Evolutionary conservation across 2,113 vertebrate genomes (phyloP).

Genomic region (Phainopepla nitens): DNA sequence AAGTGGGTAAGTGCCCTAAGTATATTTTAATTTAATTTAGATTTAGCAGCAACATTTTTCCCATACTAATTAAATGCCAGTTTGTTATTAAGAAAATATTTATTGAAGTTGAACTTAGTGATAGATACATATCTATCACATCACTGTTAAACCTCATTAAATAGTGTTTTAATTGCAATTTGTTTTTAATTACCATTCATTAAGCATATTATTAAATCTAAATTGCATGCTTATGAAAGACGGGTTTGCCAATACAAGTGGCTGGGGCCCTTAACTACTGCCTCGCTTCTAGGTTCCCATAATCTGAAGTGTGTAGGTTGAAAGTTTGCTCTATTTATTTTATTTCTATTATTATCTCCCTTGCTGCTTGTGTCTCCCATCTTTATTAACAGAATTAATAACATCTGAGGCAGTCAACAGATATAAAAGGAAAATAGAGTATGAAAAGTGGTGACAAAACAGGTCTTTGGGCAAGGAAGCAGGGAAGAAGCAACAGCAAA

Average conservation of each 20-base stretch:
- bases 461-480: not conserved
- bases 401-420: not conserved
- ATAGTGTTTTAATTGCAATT: conserved; percentile 76
- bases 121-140: conserved; percentile 72
- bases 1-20: conserved; percentile 70
- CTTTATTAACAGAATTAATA: not conserved
- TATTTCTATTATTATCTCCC: not conserved
- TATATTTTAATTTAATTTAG: conserved; percentile 78
- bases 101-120: conserved; percentile 72
- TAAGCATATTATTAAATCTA: conserved; percentile 76
- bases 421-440: not conserved
- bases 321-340: not conserved
- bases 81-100: conserved; percentile 82
- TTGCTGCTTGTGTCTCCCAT: not conserved
- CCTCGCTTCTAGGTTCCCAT: not conserved
- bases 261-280: not conserved
- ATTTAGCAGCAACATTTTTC: conserved; percentile 69
- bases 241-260: conserved; percentile 45
- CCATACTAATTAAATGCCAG: conserved; percentile 74
- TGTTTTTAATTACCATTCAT: conserved; percentile 78
- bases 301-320: not conserved
- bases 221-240: conserved; percentile 69
- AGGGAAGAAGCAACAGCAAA: not conserved
- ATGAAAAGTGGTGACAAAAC: not conserved
- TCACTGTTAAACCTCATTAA: conserved; percentile 73